Base-by-base conservation (phyloP, 2,888 invertebrate genomes). In the Callimorpha dominula region DNA sequence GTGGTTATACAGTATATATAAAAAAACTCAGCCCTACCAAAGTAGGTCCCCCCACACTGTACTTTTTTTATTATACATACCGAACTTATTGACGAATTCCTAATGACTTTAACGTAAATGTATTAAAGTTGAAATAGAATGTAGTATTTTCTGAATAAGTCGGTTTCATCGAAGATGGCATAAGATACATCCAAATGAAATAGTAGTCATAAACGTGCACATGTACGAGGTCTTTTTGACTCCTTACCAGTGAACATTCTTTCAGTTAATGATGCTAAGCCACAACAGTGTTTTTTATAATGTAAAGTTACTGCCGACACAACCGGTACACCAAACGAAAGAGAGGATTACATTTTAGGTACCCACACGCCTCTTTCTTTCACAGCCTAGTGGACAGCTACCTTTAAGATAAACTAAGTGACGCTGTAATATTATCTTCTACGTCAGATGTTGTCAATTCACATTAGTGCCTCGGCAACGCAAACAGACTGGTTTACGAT, bases 361-460 rank as follows among this genome's bases (percentile, higher is more conserved):
- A 46, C 43, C 5, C 17, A 8, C 40, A 31, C 31, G 31, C 31
- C 17, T 15, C 17, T 6, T 31, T 0, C n/a, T 66, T 42, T 11
- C 17, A 42, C 49, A 8, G n/a, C 7, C 62, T 63, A 63, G 42
- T 69, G 40, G 49, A 63, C 5, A 4, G 4, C 40, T 3, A 69
- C 50, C 67, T 46, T 69, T 67, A 62, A 72, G 15, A 76, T 69
- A 77, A 82, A 84, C 65, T 77, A 71, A 71, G 79, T 74, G 67
- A 71, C 69, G 72, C 69, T 72, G 71, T 72, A 63, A 50, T 68
- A 72, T 78, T 73, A 74, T 78, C 72, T 73, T 52, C 49, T 68
- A 70, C 83, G 81, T 83, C 83, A 85, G 43, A 57, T 76, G 81
- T 83, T 73, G 77, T 75, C 73, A 65, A 68, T 43, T 74, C 49